These are phyloP conservation scores for Lycaena phlaeas DNA, from an alignment of 2,888 invertebrate genomes.

Conservation along the genomic window DNA sequence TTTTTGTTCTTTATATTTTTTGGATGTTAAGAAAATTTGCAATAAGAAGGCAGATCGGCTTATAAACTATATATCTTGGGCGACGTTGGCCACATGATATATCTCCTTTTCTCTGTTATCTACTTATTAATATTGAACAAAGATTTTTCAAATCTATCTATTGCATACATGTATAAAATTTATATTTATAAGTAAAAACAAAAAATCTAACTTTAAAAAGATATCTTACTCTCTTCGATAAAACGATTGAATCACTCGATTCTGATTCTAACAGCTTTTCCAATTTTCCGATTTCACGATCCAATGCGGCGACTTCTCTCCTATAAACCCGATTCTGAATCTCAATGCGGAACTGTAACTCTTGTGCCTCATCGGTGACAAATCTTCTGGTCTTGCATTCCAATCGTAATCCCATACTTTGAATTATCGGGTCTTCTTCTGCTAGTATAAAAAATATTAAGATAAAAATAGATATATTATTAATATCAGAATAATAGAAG, in stretches of 20 bases:
- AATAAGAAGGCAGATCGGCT: too few species aligned
- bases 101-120: too few species aligned
- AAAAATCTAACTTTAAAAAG: too few species aligned
- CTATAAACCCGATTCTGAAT: constrained; percentile 93
- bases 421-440: constrained; percentile 85
- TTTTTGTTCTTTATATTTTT: too few species aligned
- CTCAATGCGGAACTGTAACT: constrained; percentile 88
- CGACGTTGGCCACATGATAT: too few species aligned
- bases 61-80: too few species aligned
- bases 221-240: constrained; percentile 46
- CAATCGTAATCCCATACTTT: constrained; percentile 89
- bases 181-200: too few species aligned
- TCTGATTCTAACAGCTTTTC: constrained; percentile 79
- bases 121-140: too few species aligned
- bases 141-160: too few species aligned
- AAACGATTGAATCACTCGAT: constrained; percentile 62
- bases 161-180: too few species aligned
- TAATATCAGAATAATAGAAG: too few species aligned
- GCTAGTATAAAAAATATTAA: constrained; percentile 42
- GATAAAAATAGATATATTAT: background rate
- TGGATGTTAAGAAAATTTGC: too few species aligned
- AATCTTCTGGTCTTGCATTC: constrained; percentile 91
- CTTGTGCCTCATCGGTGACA: constrained; percentile 86
- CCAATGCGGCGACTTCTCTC: constrained; percentile 84
- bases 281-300: constrained; percentile 82